Base-by-base conservation (phyloP, 2,888 invertebrate genomes). In the Phortica magna region DNA sequence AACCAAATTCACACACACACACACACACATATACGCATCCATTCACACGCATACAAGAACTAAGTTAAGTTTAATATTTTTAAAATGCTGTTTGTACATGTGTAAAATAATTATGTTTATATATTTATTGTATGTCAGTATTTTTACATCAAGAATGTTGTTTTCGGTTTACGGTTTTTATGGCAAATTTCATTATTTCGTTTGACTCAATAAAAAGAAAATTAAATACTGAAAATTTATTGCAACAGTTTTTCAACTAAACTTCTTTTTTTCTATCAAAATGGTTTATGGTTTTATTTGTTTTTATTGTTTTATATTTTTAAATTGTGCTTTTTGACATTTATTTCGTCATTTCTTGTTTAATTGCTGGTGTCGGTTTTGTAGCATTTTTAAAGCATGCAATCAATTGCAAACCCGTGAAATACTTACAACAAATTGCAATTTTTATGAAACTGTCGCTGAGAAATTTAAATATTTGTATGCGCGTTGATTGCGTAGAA, bases 401-500 rank as follows among this genome's bases (percentile, higher is more conserved):
- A 17, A 14, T 19, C 7, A 22, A 14, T 17, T 61, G 17, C 19
- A 17, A 17, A 7, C 17, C 19, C 19, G 7, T 14, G 17, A 61
- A 67, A 67, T 39, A 17, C 42, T 17, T 41, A 41, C 14, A 71
- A 43, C 41, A 75, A 76, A 71, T 65, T 76, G 41, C 75, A 43
- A 75, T 73, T 78, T 31, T 73, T 77, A 79, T 79, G 83, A 87
- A 85, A 83, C 87, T 83, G 85, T 83, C 88, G 84, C 83, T 83
- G 81, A 82, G 81, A 85, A 85, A 86, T 85, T 82, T 81, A 79
- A 85, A 86, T 82, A 80, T 80, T 79, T 78, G 74, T 64, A 79
- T 76, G 73, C 41, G 6, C 17, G 17, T 48, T 19, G 67, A 9
- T 1, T 42, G 41, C 14, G 17, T n/a, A 67, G 61, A 39, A 19